Evolutionary conservation across 2,888 invertebrate genomes (phyloP), one percentile per base, ranked within the genome.

Genomic region (Sesia apiformis): DNA sequence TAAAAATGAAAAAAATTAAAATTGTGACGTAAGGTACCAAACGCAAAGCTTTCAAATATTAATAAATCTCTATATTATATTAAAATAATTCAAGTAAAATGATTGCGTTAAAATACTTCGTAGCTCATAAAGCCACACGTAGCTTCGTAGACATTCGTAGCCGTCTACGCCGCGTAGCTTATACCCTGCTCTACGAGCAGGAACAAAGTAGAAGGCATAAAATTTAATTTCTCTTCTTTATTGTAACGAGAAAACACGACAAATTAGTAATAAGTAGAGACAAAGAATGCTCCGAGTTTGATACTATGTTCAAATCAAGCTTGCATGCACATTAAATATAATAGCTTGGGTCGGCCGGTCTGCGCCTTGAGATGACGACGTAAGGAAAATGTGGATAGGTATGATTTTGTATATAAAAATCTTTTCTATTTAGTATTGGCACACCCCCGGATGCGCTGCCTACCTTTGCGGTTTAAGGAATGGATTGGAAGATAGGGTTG

Each of bases 291-390:
- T 60, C 75, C 59, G 87, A 89, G 84, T 89, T 88, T 87, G 87
- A 86, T 89, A 89, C 84, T 89, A 87, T 72, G 84, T 87, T 89
- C 88, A 89, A 88, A 88, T 89, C 85, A 84, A 86, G 82, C 75
- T 71, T 67, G 76, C 79, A 76, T 79, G 77, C 81, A 83, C 86
- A 85, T 86, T 89, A 87, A 87, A 81, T 84, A 81, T 84, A 84
- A 87, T 77, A 79, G 84, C 79, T 72, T 69, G 76, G 81, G 72
- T 75, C 77, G 77, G 78, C 78, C 76, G 81, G 72, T 75, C 78
- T 78, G 78, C 78, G 79, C 75, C 76, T 77, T 76, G 66, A 75
- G 82, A 81, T 79, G 76, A 74, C 58, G 63, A 57, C 64, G 76
- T 41, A 46, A 58, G 61, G 46, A 51, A 70, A 65, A 4, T 39